Conservation (phyloP, 2,113 vertebrate species). For the Triplophysa tibetana region DNA sequence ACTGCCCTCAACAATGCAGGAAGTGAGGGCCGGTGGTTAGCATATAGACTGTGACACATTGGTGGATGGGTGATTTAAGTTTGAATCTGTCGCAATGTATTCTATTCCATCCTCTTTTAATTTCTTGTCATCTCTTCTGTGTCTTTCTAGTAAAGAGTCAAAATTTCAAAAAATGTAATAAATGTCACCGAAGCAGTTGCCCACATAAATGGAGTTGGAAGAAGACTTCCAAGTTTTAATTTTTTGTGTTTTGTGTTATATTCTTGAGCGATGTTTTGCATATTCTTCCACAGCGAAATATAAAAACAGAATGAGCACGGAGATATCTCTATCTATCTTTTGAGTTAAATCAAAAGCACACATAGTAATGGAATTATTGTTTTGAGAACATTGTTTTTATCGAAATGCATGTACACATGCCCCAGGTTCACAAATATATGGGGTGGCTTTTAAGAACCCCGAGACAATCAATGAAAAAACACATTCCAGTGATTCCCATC, state of each 20-base stretch:
- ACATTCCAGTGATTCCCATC: slow-evolving; percentile 6
- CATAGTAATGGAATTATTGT: not conserved
- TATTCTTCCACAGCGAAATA: no score
- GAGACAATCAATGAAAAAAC: not conserved
- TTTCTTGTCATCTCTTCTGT: not conserved
- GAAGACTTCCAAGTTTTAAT: no score
- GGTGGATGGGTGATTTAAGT: not conserved
- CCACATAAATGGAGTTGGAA: not conserved
- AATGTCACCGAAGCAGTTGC: not conserved
- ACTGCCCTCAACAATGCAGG: not conserved
- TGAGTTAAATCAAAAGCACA: no score
- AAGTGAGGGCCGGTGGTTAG: not conserved
- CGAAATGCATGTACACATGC: not conserved
- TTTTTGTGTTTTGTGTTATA: no score
- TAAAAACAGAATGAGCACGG: no score
- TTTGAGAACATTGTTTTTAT: not conserved
- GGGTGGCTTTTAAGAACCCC: not conserved
- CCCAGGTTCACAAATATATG: not conserved
- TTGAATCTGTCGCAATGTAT: slow-evolving; percentile 6
- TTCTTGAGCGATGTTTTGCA: no score
- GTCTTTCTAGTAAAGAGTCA: not conserved
- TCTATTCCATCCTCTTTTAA: not conserved
- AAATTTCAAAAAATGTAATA: no score
- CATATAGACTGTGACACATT: not conserved
- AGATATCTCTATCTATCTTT: no score